A percentile compares a stretch with the other conserved stretches of the same genome.
These are phyloP conservation scores for Aspidapion aeneum DNA, from an alignment of 2,888 invertebrate species.

Conservation along the genomic window DNA sequence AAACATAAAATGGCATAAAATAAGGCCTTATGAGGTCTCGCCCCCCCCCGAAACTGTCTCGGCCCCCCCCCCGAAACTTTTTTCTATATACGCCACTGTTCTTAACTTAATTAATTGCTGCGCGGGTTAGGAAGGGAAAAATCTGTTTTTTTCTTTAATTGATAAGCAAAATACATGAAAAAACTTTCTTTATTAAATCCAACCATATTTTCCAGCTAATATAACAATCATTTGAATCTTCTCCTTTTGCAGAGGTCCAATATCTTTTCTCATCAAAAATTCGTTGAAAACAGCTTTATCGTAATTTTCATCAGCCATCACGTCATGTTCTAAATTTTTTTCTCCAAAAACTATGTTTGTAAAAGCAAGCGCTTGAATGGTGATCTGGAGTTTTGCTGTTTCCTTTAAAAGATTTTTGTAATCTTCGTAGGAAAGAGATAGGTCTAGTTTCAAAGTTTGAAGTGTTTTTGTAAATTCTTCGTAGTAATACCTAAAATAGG, in stretches of 20 bases:
- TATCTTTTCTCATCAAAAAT: background rate
- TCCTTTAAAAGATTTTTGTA: slow-evolving; percentile 10
- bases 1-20: too few species aligned
- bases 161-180: too few species aligned
- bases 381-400: background rate
- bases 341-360: slow-evolving; percentile 10
- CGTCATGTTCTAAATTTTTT: slow-evolving; percentile 2
- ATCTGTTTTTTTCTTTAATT: too few species aligned
- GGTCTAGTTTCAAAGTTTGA: slow-evolving; percentile 1
- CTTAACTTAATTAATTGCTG: too few species aligned
- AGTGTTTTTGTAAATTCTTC: slow-evolving; percentile 6
- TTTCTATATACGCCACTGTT: too few species aligned
- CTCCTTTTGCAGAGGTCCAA: background rate
- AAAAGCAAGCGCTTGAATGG: slow-evolving; percentile 13
- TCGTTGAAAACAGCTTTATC: background rate
- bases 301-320: background rate
- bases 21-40: too few species aligned
- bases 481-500: slow-evolving; percentile 13
- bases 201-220: background rate
- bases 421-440: slow-evolving; percentile 11
- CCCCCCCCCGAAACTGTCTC: too few species aligned
- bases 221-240: background rate
- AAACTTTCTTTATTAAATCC: background rate
- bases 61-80: too few species aligned
- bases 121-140: too few species aligned